phyloP scores from a whole-genome alignment of 1,140 invertebrate species.

The Vollenhovia emeryi region DNA sequence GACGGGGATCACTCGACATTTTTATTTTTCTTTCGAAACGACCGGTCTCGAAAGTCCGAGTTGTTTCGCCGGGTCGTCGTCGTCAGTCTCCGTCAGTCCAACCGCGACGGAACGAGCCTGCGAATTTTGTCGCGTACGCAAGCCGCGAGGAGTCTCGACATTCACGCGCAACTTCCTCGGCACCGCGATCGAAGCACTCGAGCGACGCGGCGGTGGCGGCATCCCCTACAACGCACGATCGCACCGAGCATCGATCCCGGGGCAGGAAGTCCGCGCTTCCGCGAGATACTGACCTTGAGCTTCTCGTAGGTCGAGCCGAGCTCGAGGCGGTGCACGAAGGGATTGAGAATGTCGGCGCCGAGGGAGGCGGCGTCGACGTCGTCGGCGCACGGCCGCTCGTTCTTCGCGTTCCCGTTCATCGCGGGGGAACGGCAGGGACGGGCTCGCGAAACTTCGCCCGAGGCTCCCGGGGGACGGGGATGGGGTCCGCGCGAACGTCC shows the following conservation, averaged over 20 bases:
- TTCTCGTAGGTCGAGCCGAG: slow-evolving; percentile 93
- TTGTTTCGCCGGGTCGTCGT: background rate
- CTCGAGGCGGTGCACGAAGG: slow-evolving; percentile 94
- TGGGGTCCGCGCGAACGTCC: background rate
- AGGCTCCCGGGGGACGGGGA: background rate
- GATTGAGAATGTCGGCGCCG: slow-evolving; percentile 89
- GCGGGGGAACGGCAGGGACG: background rate
- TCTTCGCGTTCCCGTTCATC: slow-evolving; percentile 59
- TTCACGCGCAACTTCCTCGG: slow-evolving; percentile 24
- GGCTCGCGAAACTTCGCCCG: background rate
- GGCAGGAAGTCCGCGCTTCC: background rate
- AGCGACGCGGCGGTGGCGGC: background rate
- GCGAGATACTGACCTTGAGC: slow-evolving; percentile 89
- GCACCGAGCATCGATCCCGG: slow-evolving; percentile 63
- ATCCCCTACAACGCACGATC: slow-evolving; percentile 17
- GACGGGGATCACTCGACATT: too few relatives aligned
- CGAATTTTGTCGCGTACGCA: background rate
- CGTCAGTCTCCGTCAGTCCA: background rate
- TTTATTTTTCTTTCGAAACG: too few relatives aligned
- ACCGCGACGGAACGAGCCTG: background rate
- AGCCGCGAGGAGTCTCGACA: slow-evolving; percentile 1
- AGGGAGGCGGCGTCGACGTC: slow-evolving; percentile 77
- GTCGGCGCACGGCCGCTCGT: slow-evolving; percentile 42
- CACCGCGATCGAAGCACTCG: slow-evolving; percentile 45
- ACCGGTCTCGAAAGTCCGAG: background rate